phyloP scores from a whole-genome alignment of 1,140 invertebrate species.

The Cataglyphis hispanica region DNA sequence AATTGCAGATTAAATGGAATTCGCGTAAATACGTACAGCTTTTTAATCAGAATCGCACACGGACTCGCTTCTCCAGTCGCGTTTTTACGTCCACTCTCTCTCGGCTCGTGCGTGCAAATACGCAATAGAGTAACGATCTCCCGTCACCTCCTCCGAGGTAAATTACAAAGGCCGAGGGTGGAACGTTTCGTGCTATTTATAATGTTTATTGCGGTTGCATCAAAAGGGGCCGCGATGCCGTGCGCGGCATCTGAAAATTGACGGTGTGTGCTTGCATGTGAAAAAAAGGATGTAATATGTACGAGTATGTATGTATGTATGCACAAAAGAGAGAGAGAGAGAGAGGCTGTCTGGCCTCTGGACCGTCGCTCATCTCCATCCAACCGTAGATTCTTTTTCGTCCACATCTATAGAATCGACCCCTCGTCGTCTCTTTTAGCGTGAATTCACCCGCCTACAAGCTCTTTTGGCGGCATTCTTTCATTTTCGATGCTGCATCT shows the following conservation, averaged over 20 bases:
- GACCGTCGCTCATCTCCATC: constrained; percentile 9
- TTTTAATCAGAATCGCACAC: too few relatives aligned
- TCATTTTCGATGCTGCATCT: constrained; percentile 5
- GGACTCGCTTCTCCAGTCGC: neutral
- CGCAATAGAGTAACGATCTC: constrained; percentile 36
- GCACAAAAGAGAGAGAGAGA: too few relatives aligned
- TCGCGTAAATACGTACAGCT: neutral
- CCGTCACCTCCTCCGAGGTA: constrained; percentile 57
- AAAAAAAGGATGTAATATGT: constrained; percentile 31
- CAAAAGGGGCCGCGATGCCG: constrained; percentile 31
- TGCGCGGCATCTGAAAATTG: constrained; percentile 60
- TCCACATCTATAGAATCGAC: neutral
- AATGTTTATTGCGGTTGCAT: constrained; percentile 70
- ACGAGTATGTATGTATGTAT: neutral
- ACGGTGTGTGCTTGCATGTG: constrained; percentile 21
- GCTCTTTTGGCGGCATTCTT: neutral
- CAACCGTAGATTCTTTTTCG: constrained; percentile 24
- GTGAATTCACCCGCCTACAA: neutral
- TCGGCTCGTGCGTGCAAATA: neutral
- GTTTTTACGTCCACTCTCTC: neutral
- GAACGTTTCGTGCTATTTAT: constrained; percentile 73
- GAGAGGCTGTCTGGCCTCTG: neutral
- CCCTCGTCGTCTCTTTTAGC: neutral
- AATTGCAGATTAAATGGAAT: neutral
- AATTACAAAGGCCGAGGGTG: constrained; percentile 74